Base-by-base conservation (phyloP, 1,140 invertebrate genomes). In the Steinernema khuongi region DNA sequence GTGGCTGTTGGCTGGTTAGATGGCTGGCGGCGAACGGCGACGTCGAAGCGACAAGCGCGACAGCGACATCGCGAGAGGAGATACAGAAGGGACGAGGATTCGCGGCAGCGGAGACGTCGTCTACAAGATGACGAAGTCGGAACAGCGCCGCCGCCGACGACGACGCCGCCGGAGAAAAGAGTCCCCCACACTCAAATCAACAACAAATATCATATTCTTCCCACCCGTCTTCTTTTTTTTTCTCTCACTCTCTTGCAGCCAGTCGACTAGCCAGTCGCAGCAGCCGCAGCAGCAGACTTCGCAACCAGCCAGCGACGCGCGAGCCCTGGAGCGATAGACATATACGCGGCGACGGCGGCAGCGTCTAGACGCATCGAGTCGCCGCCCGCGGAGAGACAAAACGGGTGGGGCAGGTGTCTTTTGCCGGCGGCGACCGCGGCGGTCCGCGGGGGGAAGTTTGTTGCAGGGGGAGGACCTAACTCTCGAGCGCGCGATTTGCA, bases 181-280 rank as follows among this genome's bases (percentile, higher is more conserved):
- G 50, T 26, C 22, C 50, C n/a, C n/a, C n/a, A n/a, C 50, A 60
- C 50, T 22, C 50, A 22, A 60, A 60, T 60, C 50, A 60, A 60
- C 50, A 60, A 60, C 50, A 60, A 60, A 60, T 60, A 60, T 60
- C 14, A 60, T 60, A 60, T 60, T 60, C 50, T 60, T 26, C 26
- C 7, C 50, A 7, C 7, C 50, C 50, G 7, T 7, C n/a, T n/a
- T 60, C 19, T 22, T 60, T 26, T 60, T 60, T 60, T 60, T 60
- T 60, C 50, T 11, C 22, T 60, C 50, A 22, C 26, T 60, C 50
- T 60, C 50, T 60, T 60, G 22, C 50, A 60, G 50, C 50, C 50
- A 22, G 19, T 22, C n/a, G 36, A 7, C 36, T 41, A n/a, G 7
- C n/a, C 7, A 41, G 7, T 11, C 7, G 50, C 19, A 14, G 50